Evolutionary conservation across 2,888 invertebrate genomes (phyloP).

Genomic region (Myopa tessellatipennis): DNA sequence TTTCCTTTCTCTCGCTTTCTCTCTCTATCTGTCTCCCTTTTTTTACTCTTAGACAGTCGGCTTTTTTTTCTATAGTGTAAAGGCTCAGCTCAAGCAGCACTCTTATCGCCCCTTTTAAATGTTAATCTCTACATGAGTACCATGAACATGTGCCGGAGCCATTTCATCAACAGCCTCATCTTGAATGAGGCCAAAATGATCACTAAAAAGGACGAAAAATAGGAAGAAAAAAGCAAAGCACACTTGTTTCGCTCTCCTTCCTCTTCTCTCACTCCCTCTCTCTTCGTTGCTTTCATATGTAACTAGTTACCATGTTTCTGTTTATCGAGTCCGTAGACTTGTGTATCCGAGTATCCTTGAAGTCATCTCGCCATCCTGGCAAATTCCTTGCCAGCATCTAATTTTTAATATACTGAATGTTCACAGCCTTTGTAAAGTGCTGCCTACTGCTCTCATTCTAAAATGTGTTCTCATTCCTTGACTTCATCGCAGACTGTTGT

Average conservation of each 20-base stretch:
- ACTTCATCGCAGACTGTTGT: background rate
- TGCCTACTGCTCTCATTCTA: background rate
- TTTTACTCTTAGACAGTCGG: too few species aligned
- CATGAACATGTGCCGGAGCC: too few species aligned
- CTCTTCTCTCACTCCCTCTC: conserved; percentile 5
- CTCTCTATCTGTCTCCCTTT: too few species aligned
- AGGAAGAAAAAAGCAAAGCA: background rate
- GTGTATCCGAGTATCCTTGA: background rate
- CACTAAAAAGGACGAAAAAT: background rate
- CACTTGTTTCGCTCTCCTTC: conserved; percentile 3
- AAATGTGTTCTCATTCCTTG: background rate
- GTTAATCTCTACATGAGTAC: too few species aligned
- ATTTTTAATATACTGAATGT: conserved; percentile 27
- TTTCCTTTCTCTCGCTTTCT: too few species aligned
- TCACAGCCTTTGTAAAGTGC: too few species aligned
- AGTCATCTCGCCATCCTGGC: background rate
- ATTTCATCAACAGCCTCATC: conserved; percentile 5
- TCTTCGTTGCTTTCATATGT: background rate
- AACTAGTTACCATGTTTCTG: background rate
- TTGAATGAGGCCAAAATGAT: background rate
- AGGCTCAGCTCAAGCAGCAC: too few species aligned
- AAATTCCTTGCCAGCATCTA: conserved; percentile 9
- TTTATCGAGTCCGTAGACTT: background rate
- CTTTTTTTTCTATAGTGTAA: too few species aligned
- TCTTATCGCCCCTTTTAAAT: too few species aligned